phyloP scores from a whole-genome alignment of 1,140 invertebrate species.

The Oreohelix idahoensis region DNA sequence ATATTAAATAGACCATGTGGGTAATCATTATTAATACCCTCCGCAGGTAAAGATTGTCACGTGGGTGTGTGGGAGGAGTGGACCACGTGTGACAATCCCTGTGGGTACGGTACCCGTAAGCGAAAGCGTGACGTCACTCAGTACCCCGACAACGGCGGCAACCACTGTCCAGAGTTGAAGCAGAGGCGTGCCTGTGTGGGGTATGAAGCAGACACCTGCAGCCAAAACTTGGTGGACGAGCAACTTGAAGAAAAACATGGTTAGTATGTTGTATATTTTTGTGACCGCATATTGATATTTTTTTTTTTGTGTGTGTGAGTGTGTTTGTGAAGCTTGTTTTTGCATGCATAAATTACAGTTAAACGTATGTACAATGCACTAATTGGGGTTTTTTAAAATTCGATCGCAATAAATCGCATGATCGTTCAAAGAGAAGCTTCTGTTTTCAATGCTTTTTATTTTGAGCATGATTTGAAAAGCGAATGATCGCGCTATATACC shows the following conservation, averaged over 20 bases:
- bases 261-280: constrained; percentile 20
- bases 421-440: no score
- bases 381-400: no score
- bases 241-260: constrained; percentile 45
- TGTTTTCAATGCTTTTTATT: no score
- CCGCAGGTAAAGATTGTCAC: constrained; percentile 56
- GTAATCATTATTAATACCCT: no score
- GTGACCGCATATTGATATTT: background rate
- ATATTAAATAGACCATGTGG: no score
- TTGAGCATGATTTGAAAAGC: no score
- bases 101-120: constrained; percentile 56
- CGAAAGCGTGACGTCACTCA: constrained; percentile 48
- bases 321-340: no score
- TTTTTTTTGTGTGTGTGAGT: background rate
- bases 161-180: constrained; percentile 53
- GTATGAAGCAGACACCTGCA: constrained; percentile 42
- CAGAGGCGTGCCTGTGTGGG: constrained; percentile 53
- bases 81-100: constrained; percentile 53
- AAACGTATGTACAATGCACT: no score
- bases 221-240: constrained; percentile 42
- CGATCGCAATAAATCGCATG: no score
- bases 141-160: constrained; percentile 58
- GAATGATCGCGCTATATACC: no score
- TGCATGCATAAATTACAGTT: no score
- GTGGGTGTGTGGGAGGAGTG: constrained; percentile 53